Evolutionary conservation across 1,140 invertebrate species (phyloP).

Genomic region (Pararge aegeria): DNA sequence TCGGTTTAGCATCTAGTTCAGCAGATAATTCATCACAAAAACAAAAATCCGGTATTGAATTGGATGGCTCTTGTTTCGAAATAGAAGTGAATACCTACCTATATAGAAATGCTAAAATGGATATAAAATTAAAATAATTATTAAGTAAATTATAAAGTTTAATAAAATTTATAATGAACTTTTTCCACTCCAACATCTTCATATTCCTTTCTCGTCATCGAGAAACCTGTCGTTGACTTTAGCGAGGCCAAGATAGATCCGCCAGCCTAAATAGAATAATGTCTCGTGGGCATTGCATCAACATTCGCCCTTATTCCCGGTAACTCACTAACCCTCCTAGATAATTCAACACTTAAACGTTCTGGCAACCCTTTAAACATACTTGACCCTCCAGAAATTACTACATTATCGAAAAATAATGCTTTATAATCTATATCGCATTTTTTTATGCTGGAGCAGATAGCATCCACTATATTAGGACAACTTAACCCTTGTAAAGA

Average conservation of each 20-base stretch:
- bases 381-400: constrained; percentile 89
- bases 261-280: constrained; percentile 88
- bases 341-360: constrained; percentile 90
- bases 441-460: constrained; percentile 91
- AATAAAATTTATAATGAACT: constrained; percentile 70
- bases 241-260: constrained; percentile 89
- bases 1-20: no score
- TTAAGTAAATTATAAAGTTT: not conserved
- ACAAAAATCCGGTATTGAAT: no score
- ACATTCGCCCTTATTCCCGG: constrained; percentile 91
- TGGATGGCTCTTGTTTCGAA: no score
- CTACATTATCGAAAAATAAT: constrained; percentile 90
- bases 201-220: constrained; percentile 88
- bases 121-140: no score
- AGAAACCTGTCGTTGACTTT: constrained; percentile 88
- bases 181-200: constrained; percentile 85
- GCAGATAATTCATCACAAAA: no score
- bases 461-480: constrained; percentile 88
- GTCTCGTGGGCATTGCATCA: constrained; percentile 91
- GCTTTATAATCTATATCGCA: constrained; percentile 90
- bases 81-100: no score
- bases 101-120: no score
- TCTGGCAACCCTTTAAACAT: constrained; percentile 90
- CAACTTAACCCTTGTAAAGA: constrained; percentile 87
- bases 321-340: constrained; percentile 80